These are phyloP conservation scores for Eupeodes luniger DNA, from an alignment of 2,888 invertebrate genomes.

Conservation along the genomic window DNA sequence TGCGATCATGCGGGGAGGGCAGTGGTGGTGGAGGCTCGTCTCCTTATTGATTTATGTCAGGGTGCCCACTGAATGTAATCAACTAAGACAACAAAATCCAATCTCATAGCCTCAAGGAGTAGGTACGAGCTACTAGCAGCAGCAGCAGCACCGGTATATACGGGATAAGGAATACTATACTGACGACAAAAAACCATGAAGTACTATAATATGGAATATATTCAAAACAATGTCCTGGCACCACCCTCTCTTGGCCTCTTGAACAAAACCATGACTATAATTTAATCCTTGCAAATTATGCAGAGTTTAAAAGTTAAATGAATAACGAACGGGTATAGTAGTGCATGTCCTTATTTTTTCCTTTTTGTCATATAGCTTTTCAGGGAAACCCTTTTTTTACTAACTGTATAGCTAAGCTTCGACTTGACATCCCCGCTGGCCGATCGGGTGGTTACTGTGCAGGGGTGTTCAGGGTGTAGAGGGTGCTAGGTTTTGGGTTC, in stretches of 20 bases:
- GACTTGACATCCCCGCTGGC: conserved; percentile 33
- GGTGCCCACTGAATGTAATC: conserved; percentile 69
- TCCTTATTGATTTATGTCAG: conserved; percentile 72
- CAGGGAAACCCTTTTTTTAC: conserved; percentile 59
- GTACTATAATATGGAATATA: conserved; percentile 24
- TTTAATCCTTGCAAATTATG: conserved; percentile 76
- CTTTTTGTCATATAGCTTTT: conserved; percentile 19
- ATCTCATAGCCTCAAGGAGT: conserved; percentile 67
- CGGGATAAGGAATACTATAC: neutral
- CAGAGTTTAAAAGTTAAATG: conserved; percentile 77
- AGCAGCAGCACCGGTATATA: neutral
- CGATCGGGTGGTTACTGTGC: neutral
- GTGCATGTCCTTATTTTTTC: conserved; percentile 55
- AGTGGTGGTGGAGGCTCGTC: conserved; percentile 41
- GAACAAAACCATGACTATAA: conserved; percentile 73
- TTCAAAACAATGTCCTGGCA: conserved; percentile 73
- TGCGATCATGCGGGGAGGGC: conserved; percentile 7
- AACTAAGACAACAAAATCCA: conserved; percentile 75
- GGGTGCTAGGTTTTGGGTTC: conserved; percentile 19
- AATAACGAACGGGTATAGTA: conserved; percentile 73
- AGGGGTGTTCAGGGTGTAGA: too few relatives aligned
- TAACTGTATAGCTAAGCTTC: conserved; percentile 11
- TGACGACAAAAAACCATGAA: conserved; percentile 15
- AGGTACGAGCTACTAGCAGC: neutral
- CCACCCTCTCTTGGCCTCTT: conserved; percentile 39